phyloP scores from a whole-genome alignment of 1,140 invertebrate genomes.

The Zaprionus ghesquierei region DNA sequence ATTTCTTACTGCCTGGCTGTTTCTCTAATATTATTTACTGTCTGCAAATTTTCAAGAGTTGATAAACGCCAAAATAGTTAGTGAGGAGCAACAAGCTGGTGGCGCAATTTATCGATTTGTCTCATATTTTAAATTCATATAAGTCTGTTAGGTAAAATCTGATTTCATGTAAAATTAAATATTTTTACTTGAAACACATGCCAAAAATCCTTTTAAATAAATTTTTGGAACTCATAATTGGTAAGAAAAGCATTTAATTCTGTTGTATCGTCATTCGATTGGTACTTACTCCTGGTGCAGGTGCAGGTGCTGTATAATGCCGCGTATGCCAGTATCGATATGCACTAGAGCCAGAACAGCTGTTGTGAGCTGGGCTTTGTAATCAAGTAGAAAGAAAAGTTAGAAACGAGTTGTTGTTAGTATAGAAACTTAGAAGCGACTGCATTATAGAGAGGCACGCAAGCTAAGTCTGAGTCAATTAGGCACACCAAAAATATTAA shows the following conservation, averaged over 20 bases:
- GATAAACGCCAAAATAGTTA: constrained; percentile 43
- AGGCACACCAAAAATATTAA: constrained; percentile 2
- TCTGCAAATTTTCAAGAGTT: constrained; percentile 63
- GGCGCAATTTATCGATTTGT: constrained; percentile 38
- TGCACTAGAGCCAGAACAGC: constrained; percentile 22
- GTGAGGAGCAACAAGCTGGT: constrained; percentile 45
- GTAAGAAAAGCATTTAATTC: not conserved
- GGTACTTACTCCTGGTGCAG: not conserved
- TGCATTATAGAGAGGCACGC: constrained; percentile 16
- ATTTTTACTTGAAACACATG: not conserved
- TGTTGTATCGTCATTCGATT: not conserved
- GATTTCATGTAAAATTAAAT: not conserved
- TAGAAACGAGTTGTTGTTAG: constrained; percentile 62
- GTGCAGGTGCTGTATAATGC: constrained; percentile 19
- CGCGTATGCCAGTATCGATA: constrained; percentile 25
- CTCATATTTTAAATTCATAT: constrained; percentile 5
- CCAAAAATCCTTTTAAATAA: not conserved
- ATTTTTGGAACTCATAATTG: not conserved
- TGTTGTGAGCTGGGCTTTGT: constrained; percentile 48
- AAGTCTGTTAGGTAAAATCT: not conserved
- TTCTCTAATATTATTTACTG: constrained; percentile 70
- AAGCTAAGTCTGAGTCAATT: constrained; percentile 3
- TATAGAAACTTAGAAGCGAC: constrained; percentile 54
- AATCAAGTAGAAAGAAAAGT: constrained; percentile 53
- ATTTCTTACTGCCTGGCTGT: constrained; percentile 44